These are phyloP conservation scores for Drosophila suzukii DNA, from an alignment of 1,140 invertebrate species.

Conservation along the genomic window DNA sequence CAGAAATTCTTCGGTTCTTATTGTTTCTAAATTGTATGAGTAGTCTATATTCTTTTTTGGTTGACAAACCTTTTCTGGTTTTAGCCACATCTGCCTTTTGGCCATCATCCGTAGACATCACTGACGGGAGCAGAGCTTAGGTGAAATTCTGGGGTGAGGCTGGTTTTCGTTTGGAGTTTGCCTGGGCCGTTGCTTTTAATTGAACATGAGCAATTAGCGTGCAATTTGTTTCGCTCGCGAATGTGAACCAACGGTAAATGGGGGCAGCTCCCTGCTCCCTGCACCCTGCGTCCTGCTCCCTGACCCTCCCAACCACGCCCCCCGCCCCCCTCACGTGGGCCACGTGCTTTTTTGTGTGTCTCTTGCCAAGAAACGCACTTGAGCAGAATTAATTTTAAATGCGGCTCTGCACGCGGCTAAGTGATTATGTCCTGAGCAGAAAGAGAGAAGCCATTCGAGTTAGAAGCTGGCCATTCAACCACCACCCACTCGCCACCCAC, in stretches of 20 bases:
- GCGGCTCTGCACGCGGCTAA: constrained; percentile 79
- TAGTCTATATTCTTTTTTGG: too few species aligned
- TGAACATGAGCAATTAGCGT: constrained; percentile 84
- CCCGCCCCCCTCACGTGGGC: constrained; percentile 42
- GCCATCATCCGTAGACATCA: background rate
- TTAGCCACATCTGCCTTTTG: constrained; percentile 4
- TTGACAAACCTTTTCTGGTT: background rate
- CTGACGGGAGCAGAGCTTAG: constrained; percentile 13
- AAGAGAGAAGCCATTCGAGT: constrained; percentile 30
- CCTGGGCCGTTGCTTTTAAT: constrained; percentile 65
- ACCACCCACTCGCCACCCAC: constrained; percentile 36
- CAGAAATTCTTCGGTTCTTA: too few species aligned
- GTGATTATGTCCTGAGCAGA: constrained; percentile 66
- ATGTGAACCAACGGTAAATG: constrained; percentile 65
- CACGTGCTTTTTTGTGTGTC: constrained; percentile 59
- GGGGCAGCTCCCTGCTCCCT: constrained; percentile 14
- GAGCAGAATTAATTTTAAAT: constrained; percentile 84
- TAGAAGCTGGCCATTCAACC: constrained; percentile 34
- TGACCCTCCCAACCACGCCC: background rate
- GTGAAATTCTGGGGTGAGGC: constrained; percentile 11
- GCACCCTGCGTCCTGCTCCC: background rate
- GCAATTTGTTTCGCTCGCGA: constrained; percentile 79
- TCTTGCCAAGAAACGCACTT: constrained; percentile 75
- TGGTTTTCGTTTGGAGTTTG: constrained; percentile 31
- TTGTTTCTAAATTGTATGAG: too few species aligned